Base-by-base conservation (phyloP, 2,113 vertebrate species). In the Pygoscelis adeliae region DNA sequence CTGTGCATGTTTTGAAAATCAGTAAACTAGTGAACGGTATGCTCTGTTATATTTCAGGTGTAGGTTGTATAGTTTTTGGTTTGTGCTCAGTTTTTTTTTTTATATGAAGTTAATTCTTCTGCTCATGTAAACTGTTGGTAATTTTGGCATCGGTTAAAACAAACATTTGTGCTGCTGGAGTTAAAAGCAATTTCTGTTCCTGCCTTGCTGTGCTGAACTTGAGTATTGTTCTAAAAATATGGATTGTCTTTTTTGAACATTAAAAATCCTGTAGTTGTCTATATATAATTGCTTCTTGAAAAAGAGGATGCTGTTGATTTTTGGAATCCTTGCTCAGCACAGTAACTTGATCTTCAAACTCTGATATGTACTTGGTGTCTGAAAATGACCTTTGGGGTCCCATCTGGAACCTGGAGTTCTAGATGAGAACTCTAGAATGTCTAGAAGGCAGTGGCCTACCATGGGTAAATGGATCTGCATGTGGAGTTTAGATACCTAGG, bases 151-250 rank as follows among this genome's bases (percentile, higher is more conserved):
- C 26, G 20, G 44, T 76, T 69, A 55, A 50, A 87, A 89, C 6
- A 80, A 85, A 55, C 6, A 6, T 63, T 77, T 91, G 30, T 74
- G 53, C 17, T 83, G 23, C 34, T 65, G 36, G 38, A 67, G 80
- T 63, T 78, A 50, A 92, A 96, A 78, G 18, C 46, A 23, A 12
- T 87, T 95, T 90, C 34, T 90, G 2, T 67, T 92, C 18, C 21
- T 88, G 59, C 16, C 21, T 94, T 47, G 11, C 18, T 81, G 10
- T 92, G 59, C 32, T 83, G 27, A 83, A 88, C 5, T 10, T 73
- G 11, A 29, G 40, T 0, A 3, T 77, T 90, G 9, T 78, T 90
- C 67, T 90, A 56, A 93, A 94, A 61, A 65, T 69, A 56, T 3
- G 11, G 29, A 17, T 74, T 69, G 2, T 58, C 9, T 36, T 52